Conservation (phyloP, 2,113 vertebrate species). For the Marmota monax region DNA sequence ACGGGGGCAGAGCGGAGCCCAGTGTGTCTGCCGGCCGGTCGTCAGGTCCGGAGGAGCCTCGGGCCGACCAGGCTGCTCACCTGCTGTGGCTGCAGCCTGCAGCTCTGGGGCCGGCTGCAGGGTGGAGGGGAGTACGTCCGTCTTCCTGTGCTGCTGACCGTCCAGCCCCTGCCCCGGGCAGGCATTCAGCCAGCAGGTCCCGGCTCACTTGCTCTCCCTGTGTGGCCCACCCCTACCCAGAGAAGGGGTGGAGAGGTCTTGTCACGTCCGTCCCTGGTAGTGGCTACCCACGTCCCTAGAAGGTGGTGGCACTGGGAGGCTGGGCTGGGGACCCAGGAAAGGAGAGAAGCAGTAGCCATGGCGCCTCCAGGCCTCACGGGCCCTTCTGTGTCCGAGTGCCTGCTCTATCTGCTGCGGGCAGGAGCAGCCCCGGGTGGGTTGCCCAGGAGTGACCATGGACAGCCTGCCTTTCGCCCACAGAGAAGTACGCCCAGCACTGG, state of each 20-base stretch:
- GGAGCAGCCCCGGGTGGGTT: no score
- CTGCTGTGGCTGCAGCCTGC: no score
- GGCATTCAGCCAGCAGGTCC: no score
- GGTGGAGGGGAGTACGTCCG: not conserved
- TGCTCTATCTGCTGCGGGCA: no score
- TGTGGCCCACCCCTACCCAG: not conserved
- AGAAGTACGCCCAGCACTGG: constrained; percentile 93
- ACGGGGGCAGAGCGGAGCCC: not conserved
- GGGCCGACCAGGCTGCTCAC: no score
- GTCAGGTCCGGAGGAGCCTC: not conserved
- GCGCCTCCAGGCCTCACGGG: not conserved
- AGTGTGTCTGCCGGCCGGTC: not conserved
- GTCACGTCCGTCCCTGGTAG: not conserved
- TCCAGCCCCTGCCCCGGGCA: accelerated
- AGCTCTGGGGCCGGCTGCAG: not conserved
- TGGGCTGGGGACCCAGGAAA: not conserved
- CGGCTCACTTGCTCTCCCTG: not conserved
- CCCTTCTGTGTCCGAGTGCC: not conserved
- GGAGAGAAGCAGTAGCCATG: no score
- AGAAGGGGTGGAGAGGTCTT: not conserved
- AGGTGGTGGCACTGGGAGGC: not conserved
- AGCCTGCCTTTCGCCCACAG: constrained; percentile 83
- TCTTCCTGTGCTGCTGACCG: accelerated
- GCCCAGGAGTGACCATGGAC: accelerated
- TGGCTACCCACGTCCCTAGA: not conserved